These are phyloP conservation scores for Acrocephalus scirpaceus DNA, from an alignment of 2,797 vertebrate genomes.

Conservation along the genomic window DNA sequence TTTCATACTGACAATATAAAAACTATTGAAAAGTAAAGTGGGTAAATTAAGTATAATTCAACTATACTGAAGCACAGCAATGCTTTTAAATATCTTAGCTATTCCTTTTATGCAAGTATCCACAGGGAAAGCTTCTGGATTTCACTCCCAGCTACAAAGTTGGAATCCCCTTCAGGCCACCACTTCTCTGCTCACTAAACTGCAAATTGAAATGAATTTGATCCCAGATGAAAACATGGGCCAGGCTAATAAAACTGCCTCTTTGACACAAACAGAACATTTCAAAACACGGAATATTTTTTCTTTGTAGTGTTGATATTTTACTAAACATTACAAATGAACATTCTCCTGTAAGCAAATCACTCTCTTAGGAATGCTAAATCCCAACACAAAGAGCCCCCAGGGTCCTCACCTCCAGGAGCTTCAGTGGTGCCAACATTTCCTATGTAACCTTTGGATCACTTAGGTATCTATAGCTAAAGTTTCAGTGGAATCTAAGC, in stretches of 20 bases:
- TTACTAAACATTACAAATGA: background rate
- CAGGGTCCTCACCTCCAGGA: background rate
- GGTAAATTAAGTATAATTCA: background rate
- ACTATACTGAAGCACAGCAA: background rate
- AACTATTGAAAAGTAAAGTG: background rate
- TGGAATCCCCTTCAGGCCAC: background rate
- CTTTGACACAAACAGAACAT: background rate
- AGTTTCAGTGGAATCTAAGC: background rate
- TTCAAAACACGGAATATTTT: background rate
- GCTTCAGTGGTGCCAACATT: background rate
- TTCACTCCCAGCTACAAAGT: background rate
- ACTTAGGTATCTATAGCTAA: background rate
- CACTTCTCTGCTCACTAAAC: background rate
- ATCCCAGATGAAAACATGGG: background rate
- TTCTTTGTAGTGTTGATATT: background rate
- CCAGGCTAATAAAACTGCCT: background rate
- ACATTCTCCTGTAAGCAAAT: background rate
- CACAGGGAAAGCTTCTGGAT: background rate
- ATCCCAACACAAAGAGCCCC: background rate
- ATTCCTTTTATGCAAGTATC: background rate
- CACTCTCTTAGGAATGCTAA: background rate
- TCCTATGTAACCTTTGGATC: background rate
- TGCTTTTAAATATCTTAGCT: background rate
- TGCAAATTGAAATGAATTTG: background rate
- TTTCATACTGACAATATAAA: background rate